These are phyloP conservation scores for Gerris buenoi DNA, from an alignment of 1,140 invertebrate genomes.

Conservation along the genomic window DNA sequence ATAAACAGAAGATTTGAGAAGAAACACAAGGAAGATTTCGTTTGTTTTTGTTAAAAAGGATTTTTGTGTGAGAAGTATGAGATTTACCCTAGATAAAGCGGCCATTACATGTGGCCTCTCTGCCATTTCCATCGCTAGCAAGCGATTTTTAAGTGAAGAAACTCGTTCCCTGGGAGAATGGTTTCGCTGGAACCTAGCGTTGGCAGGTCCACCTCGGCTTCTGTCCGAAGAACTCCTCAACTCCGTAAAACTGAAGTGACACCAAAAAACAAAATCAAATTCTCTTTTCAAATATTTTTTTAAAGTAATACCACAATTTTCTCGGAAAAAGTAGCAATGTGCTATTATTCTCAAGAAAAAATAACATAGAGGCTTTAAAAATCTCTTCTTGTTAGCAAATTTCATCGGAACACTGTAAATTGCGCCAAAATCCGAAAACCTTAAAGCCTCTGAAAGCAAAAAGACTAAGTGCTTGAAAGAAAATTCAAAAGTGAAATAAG, in stretches of 20 bases:
- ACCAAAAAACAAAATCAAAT: background rate
- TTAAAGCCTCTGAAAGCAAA: no score
- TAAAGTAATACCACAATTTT: background rate
- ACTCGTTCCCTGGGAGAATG: background rate
- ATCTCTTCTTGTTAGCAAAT: background rate
- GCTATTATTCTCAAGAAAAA: background rate
- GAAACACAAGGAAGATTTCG: no score
- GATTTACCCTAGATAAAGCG: background rate
- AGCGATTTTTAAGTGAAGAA: background rate
- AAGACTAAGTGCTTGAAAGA: no score
- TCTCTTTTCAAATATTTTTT: background rate
- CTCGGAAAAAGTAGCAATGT: background rate
- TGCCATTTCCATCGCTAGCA: background rate
- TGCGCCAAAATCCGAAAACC: background rate
- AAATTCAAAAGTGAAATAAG: no score
- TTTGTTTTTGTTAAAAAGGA: no score
- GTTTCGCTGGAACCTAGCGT: background rate
- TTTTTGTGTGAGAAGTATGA: background rate
- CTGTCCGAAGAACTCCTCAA: background rate
- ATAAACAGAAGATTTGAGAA: no score
- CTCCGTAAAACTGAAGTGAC: background rate
- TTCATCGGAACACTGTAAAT: background rate
- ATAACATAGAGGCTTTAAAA: background rate
- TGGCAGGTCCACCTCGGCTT: no score
- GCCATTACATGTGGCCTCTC: background rate